A percentile compares a stretch with the other conserved stretches of the same genome.
Evolutionary conservation across 2,113 vertebrate genomes (phyloP).

Genomic region (Erythrocercus mccallii): DNA sequence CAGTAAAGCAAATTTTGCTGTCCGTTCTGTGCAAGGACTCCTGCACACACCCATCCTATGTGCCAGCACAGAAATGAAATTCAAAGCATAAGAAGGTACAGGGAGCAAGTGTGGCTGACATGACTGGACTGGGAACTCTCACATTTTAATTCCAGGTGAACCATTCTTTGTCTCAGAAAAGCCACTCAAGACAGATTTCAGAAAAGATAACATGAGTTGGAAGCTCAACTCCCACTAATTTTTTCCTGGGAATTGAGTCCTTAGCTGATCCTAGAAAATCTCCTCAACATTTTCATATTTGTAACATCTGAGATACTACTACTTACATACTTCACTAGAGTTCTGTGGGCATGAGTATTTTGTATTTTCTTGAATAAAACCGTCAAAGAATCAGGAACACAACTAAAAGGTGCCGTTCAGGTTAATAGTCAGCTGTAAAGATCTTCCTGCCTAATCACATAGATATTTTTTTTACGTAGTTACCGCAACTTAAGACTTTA

Average conservation of each 20-base stretch:
- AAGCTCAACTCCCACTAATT: slow-evolving; percentile 17
- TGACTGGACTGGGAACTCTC: not conserved
- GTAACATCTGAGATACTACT: not conserved
- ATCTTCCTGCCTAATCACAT: not conserved
- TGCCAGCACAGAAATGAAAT: not conserved
- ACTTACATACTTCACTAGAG: not conserved
- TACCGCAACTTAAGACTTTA: not conserved
- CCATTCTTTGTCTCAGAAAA: not conserved
- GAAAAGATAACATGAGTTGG: not conserved
- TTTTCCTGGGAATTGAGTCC: not conserved
- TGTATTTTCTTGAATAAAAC: not conserved
- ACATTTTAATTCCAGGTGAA: not conserved
- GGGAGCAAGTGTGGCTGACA: not conserved
- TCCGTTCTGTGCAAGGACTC: not conserved
- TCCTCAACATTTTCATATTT: not conserved
- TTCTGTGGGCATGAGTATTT: not conserved
- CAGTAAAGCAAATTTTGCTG: not conserved
- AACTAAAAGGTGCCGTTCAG: not conserved
- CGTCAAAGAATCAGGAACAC: not conserved
- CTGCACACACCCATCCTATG: not conserved
- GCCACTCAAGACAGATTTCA: not conserved
- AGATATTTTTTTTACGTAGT: not conserved
- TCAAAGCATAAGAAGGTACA: not conserved
- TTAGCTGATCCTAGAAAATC: not conserved
- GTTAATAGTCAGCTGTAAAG: not conserved